Evolutionary conservation across 2,113 vertebrate species (phyloP), one percentile per base, ranked within the genome.

Genomic region (Dipodomys spectabilis): DNA sequence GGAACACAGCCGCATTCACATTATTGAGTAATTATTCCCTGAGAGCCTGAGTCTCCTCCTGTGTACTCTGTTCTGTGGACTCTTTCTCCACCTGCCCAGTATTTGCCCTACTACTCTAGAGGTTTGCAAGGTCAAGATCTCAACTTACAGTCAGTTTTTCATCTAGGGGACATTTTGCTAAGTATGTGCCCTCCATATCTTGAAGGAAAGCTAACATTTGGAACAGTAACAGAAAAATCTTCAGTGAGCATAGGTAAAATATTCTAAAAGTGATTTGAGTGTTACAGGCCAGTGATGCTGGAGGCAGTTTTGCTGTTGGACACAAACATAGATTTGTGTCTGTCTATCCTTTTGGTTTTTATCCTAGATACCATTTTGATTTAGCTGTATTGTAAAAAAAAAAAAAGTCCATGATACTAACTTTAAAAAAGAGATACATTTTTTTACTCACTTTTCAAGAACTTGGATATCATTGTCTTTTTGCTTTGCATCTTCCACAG

Each of bases 11-110:
- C 28, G 10, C 20, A 5, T 20, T 62, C 16, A 62, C 15, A 35
- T 60, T 65, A 30, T 10, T 32, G 39, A 86, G 18, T 57, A 62
- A 45, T 53, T 86, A 32, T 16, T 62, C 27, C n/a, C 35, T 0
- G 0, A 71, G 45, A 35, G 9, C 44, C 32, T 12, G 27, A 64
- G 18, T 3, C 0, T 0, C 18, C 6, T 72, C 30, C 35, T 20
- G 6, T 69, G 44, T 12, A 18, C 22, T 86, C 6, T 12, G 18
- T 90, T 82, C 32, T 88, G 57, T 28, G 69, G 49, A 12, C 25
- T 67, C 80, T 62, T 27, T 90, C 1, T 19, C 30, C 4, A 4
- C 45, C 27, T 78, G 6, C 28, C 28, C 27, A 84, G 68, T 73
- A 72, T 27, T 25, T 86, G 44, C 64, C 44, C 23, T 19, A 6